Percentiles rank a stretch among this genome's conserved stretches.
Conservation (phyloP, 2,113 vertebrate genomes). For the Scartelaos histophorus region DNA sequence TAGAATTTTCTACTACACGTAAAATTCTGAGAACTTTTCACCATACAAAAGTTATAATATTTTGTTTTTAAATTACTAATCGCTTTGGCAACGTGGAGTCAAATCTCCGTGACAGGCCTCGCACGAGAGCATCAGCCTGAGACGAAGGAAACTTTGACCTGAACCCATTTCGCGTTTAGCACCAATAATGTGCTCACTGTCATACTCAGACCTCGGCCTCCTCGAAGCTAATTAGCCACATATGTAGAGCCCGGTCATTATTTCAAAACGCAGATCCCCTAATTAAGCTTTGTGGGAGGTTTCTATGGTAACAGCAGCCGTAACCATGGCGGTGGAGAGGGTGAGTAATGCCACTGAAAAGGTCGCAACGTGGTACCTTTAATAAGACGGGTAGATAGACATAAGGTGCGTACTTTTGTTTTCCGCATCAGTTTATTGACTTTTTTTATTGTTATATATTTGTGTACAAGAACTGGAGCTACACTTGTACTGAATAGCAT, state of each 20-base stretch:
- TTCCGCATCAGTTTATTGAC: too few species aligned
- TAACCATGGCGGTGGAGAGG: slow-evolving; percentile 64
- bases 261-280: slow-evolving; percentile 47
- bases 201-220: slow-evolving; percentile 11
- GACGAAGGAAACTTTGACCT: background rate
- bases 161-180: background rate
- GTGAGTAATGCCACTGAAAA: slow-evolving; percentile 57
- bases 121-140: background rate
- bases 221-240: slow-evolving; percentile 41
- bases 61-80: too few species aligned
- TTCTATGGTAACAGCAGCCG: slow-evolving; percentile 70
- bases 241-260: slow-evolving; percentile 45
- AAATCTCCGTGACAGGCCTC: background rate
- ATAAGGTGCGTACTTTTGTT: background rate
- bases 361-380: slow-evolving; percentile 21
- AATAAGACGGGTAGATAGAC: slow-evolving; percentile 26
- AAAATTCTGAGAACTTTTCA: too few species aligned
- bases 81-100: too few species aligned
- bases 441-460: too few species aligned
- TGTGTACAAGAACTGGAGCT: too few species aligned
- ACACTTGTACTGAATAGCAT: too few species aligned
- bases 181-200: background rate
- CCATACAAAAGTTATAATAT: too few species aligned
- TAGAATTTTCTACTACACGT: too few species aligned
- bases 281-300: slow-evolving; percentile 53